These are phyloP conservation scores for Archivesica marissinica DNA, from an alignment of 1,140 invertebrate genomes.

Conservation along the genomic window DNA sequence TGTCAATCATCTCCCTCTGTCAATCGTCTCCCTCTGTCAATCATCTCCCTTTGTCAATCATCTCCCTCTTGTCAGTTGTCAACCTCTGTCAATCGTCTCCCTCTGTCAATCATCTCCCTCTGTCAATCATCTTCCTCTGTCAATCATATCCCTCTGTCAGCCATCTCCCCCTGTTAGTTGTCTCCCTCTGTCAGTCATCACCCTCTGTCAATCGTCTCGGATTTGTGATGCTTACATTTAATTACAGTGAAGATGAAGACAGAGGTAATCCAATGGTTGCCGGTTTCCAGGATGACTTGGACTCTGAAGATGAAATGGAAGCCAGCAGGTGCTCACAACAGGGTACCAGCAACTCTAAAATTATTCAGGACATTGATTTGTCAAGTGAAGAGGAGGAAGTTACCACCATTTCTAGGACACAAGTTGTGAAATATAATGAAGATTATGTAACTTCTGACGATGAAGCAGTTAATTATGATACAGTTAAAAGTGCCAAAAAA, in stretches of 20 bases:
- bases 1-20: no score
- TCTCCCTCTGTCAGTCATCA: no score
- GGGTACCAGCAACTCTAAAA: background rate
- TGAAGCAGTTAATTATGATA: conserved; percentile 26
- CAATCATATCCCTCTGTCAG: no score
- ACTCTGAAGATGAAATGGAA: conserved; percentile 86
- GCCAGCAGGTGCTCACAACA: conserved; percentile 23
- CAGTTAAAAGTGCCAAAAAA: conserved; percentile 1
- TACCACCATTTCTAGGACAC: conserved; percentile 32
- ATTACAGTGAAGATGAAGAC: conserved; percentile 87
- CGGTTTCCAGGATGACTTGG: conserved; percentile 90
- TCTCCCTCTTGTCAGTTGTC: no score
- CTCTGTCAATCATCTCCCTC: no score
- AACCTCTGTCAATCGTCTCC: no score
- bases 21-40: no score
- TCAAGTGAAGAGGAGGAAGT: conserved; percentile 77
- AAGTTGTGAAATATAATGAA: conserved; percentile 66
- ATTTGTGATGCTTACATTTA: background rate
- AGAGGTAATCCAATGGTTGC: conserved; percentile 93
- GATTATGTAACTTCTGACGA: conserved; percentile 47
- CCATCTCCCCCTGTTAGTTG: no score
- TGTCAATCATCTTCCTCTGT: no score
- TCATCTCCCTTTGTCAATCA: no score
- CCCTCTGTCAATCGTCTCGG: no score
- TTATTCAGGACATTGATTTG: conserved; percentile 68